Evolutionary conservation across 2,797 vertebrate genomes (phyloP).

Genomic region (Silurus aristotelis): DNA sequence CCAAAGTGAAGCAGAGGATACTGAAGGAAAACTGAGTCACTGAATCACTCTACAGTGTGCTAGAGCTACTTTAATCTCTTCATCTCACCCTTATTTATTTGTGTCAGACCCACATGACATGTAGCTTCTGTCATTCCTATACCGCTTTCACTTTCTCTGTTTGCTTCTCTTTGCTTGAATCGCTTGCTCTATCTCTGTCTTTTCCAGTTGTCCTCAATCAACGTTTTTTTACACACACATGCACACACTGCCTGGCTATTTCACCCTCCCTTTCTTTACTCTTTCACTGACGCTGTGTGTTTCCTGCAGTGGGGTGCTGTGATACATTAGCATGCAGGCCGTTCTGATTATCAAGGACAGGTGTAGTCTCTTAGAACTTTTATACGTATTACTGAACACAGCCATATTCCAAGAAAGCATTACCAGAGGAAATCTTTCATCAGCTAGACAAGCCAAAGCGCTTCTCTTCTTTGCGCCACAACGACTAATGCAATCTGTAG

Average conservation of each 20-base stretch:
- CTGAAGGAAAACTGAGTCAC: slow-evolving; percentile 24
- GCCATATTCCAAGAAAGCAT: neutral
- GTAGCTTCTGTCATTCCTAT: slow-evolving; percentile 25
- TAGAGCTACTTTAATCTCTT: slow-evolving; percentile 40
- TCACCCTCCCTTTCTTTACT: neutral
- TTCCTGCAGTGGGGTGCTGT: neutral
- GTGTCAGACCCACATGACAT: slow-evolving; percentile 32
- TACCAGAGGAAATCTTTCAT: slow-evolving; percentile 15
- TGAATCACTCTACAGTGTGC: slow-evolving; percentile 1
- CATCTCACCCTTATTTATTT: slow-evolving; percentile 34
- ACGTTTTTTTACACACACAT: neutral
- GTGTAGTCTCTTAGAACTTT: neutral
- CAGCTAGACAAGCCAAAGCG: slow-evolving; percentile 13
- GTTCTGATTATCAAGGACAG: neutral
- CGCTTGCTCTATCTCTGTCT: slow-evolving; percentile 3
- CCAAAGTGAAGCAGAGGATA: slow-evolving; percentile 37
- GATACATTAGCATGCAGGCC: slow-evolving; percentile 27
- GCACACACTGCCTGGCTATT: neutral
- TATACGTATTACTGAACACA: slow-evolving; percentile 1
- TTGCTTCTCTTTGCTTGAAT: slow-evolving; percentile 26
- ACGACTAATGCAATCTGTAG: slow-evolving; percentile 35
- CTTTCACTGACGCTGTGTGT: slow-evolving; percentile 17
- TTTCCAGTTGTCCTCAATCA: slow-evolving; percentile 24
- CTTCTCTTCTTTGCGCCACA: slow-evolving; percentile 51
- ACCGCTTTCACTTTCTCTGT: slow-evolving; percentile 8